Percentiles rank a stretch among this genome's conserved stretches.
Conservation (phyloP, 2,113 vertebrate species). For the Varanus komodoensis region DNA sequence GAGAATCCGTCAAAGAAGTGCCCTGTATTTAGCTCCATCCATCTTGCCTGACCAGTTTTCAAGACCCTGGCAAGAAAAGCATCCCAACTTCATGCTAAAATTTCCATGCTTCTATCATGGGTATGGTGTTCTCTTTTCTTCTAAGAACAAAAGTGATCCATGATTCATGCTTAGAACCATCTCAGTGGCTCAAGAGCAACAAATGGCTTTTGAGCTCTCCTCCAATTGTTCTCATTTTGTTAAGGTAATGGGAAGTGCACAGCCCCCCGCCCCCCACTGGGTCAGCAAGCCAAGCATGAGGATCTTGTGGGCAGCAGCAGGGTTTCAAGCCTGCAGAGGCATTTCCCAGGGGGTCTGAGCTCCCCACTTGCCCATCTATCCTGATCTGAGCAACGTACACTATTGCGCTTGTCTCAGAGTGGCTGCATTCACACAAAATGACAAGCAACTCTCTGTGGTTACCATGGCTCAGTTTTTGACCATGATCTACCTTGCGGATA, state of each 20-base stretch:
- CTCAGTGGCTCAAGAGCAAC: neutral
- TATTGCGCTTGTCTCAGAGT: too few species aligned
- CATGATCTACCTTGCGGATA: too few species aligned
- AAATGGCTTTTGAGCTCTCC: neutral
- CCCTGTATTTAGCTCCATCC: too few species aligned
- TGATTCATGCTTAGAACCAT: conserved; percentile 1
- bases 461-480: too few species aligned
- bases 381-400: neutral
- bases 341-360: conserved; percentile 32
- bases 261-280: conserved; percentile 43
- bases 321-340: conserved; percentile 9
- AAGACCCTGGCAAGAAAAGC: too few species aligned
- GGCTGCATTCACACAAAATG: too few species aligned
- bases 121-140: neutral
- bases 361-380: neutral
- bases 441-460: too few species aligned
- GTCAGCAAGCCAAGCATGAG: conserved; percentile 44
- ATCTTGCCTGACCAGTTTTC: too few species aligned
- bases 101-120: too few species aligned
- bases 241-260: conserved; percentile 49
- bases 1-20: too few species aligned
- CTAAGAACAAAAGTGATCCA: neutral
- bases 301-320: neutral
- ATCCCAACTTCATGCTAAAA: too few species aligned
- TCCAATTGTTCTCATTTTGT: conserved; percentile 34